These are phyloP conservation scores for Mus caroli DNA, from an alignment of 2,797 vertebrate species.

Conservation along the genomic window DNA sequence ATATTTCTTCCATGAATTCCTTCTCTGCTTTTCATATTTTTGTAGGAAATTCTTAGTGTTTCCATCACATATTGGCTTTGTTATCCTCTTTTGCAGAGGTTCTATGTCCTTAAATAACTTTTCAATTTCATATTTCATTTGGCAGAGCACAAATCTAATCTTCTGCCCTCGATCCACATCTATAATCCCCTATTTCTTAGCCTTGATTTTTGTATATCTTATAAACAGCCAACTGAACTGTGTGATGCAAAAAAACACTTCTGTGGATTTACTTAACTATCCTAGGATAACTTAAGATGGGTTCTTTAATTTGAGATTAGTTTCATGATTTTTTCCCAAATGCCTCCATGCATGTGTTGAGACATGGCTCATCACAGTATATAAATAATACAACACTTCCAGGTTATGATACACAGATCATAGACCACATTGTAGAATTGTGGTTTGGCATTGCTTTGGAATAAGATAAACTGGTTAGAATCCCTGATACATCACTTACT, in stretches of 20 bases:
- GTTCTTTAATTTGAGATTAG: not conserved
- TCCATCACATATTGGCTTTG: not conserved
- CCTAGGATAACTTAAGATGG: not conserved
- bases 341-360: not conserved
- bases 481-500: not conserved
- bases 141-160: slow-evolving; percentile 43
- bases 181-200: not conserved
- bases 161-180: not conserved
- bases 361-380: not conserved
- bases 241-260: not conserved
- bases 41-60: slow-evolving; percentile 14
- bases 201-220: slow-evolving; percentile 21
- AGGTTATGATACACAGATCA: not conserved
- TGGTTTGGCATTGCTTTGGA: not conserved
- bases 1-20: not conserved
- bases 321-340: not conserved
- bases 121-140: slow-evolving; percentile 73
- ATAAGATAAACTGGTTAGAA: not conserved
- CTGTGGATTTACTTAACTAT: not conserved
- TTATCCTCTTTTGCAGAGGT: not conserved
- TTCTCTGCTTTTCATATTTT: not conserved
- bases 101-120: slow-evolving; percentile 46
- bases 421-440: not conserved
- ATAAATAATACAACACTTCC: not conserved
- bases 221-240: not conserved